A percentile compares a stretch with the other conserved stretches of the same genome.
These are phyloP conservation scores for Euschistus heros DNA, from an alignment of 1,140 invertebrate species.

Conservation along the genomic window DNA sequence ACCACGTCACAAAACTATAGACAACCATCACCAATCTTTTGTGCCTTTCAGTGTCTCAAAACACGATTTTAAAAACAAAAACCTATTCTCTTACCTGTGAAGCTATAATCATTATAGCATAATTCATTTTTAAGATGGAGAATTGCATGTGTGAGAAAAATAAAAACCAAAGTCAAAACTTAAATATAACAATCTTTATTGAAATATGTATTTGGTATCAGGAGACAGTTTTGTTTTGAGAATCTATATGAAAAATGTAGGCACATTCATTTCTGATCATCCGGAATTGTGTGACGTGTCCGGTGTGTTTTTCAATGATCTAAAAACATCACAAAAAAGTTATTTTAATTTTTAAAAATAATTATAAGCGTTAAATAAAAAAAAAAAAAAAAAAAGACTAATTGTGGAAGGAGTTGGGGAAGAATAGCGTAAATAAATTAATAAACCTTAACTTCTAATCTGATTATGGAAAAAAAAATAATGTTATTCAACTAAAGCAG, in stretches of 20 bases:
- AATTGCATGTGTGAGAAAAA: neutral
- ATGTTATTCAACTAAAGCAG: no score
- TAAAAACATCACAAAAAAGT: conserved; percentile 10
- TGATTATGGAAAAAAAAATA: no score
- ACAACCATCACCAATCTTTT: conserved; percentile 1
- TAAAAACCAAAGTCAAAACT: neutral
- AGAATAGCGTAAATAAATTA: no score
- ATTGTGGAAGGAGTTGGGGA: no score
- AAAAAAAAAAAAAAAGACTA: no score
- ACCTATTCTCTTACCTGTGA: neutral
- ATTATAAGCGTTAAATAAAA: no score
- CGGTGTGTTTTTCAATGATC: conserved; percentile 14
- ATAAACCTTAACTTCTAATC: no score
- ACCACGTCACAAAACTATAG: conserved; percentile 14
- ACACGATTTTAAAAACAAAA: no score
- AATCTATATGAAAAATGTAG: conserved; percentile 5
- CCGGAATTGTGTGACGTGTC: conserved; percentile 13
- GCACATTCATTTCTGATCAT: conserved; percentile 14
- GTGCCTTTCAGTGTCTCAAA: conserved; percentile 1
- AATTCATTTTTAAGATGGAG: neutral
- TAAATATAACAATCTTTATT: neutral
- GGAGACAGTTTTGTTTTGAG: neutral
- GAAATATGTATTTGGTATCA: conserved; percentile 2
- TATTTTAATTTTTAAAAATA: no score
- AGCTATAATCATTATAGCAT: neutral